Conservation (phyloP, 2,113 vertebrate genomes). For the Engraulis encrasicolus region DNA sequence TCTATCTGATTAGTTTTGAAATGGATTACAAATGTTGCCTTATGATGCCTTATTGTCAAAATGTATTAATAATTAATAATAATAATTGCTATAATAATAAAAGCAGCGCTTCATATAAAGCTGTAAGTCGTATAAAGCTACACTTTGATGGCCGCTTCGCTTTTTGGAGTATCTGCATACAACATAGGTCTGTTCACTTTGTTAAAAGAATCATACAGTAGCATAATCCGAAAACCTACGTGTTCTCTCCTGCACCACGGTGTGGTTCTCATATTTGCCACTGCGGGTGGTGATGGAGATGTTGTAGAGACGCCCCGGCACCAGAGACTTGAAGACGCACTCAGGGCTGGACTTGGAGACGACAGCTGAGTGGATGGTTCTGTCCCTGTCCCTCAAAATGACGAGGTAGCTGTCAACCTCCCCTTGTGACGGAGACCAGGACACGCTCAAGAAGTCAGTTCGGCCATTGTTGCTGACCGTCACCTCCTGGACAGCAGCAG, state of each 20-base stretch:
- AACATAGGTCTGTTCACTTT: too few species aligned
- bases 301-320: constrained; percentile 87
- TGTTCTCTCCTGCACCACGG: constrained; percentile 85
- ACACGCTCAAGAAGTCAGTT: constrained; percentile 88
- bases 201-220: too few species aligned
- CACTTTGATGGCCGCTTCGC: too few species aligned
- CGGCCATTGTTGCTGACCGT: constrained; percentile 91
- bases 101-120: too few species aligned
- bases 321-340: constrained; percentile 89
- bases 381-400: constrained; percentile 77
- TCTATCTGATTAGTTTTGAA: not conserved
- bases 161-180: too few species aligned
- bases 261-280: constrained; percentile 82
- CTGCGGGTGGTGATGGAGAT: constrained; percentile 87
- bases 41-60: not conserved
- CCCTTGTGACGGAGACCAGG: constrained; percentile 87
- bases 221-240: constrained; percentile 70
- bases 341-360: constrained; percentile 81
- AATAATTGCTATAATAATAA: too few species aligned
- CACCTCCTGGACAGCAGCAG: constrained; percentile 86
- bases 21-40: too few species aligned
- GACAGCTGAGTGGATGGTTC: constrained; percentile 75
- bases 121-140: too few species aligned
- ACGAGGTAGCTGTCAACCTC: constrained; percentile 89
- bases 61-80: constrained; percentile 8